Conservation (phyloP, 1,140 invertebrate genomes). For the Diorhabda elongata region DNA sequence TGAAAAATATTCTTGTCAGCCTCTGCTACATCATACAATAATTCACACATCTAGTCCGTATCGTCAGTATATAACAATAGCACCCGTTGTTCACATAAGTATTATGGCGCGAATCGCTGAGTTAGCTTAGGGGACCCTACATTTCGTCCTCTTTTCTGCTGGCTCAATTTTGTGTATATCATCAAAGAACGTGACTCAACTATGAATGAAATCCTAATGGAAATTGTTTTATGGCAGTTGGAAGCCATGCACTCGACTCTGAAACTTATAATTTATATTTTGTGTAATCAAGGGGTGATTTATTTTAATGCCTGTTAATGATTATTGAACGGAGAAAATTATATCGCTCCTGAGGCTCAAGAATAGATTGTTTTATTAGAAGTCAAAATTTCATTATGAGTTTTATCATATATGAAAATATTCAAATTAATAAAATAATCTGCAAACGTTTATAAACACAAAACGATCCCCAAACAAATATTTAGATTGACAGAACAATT, state of each 20-base stretch:
- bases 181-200: slow-evolving; percentile 37
- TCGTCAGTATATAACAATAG: slow-evolving; percentile 15
- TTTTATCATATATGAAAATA: no score
- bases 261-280: no score
- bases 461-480: no score
- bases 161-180: slow-evolving; percentile 37
- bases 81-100: background rate
- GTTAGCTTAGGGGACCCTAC: slow-evolving; percentile 19
- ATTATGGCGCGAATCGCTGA: slow-evolving; percentile 6
- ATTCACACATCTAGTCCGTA: slow-evolving; percentile 12
- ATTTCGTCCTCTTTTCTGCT: slow-evolving; percentile 31
- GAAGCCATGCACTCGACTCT: slow-evolving; percentile 26
- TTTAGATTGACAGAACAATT: no score
- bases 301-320: background rate
- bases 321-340: no score
- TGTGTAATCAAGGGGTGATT: slow-evolving; percentile 7
- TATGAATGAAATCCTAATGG: slow-evolving; percentile 28
- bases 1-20: background rate
- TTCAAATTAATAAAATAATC: no score
- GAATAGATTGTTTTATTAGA: no score
- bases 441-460: no score
- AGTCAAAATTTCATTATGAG: no score
- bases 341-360: no score
- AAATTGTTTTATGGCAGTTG: slow-evolving; percentile 34
- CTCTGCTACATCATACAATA: slow-evolving; percentile 11